These are phyloP conservation scores for Chascanopsetta lugubris DNA, from an alignment of 2,113 vertebrate genomes.

Conservation along the genomic window DNA sequence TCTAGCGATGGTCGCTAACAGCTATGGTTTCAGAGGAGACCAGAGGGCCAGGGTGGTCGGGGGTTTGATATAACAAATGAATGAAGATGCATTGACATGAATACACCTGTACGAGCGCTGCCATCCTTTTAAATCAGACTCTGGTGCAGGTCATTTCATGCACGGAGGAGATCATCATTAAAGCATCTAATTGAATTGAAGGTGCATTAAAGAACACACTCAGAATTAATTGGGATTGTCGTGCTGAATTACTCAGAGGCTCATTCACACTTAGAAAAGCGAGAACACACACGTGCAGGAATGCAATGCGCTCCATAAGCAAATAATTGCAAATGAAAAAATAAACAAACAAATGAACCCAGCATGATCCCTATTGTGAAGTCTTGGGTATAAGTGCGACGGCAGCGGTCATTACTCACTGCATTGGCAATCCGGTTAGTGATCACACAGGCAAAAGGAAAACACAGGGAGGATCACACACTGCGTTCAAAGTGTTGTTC, in stretches of 20 bases:
- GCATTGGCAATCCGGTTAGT: constrained; percentile 12
- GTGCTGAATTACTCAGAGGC: neutral
- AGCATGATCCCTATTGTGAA: constrained; percentile 5
- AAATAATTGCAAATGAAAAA: constrained; percentile 13
- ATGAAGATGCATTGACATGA: neutral
- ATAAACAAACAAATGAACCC: no score
- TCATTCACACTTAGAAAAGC: neutral
- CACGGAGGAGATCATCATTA: constrained; percentile 13
- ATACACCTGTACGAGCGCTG: neutral
- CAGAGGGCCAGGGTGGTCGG: neutral
- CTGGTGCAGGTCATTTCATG: constrained; percentile 6
- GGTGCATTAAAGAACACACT: constrained; percentile 9
- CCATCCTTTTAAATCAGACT: neutral
- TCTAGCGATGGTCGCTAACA: neutral
- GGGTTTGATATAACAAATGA: neutral
- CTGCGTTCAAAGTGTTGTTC: constrained; percentile 8
- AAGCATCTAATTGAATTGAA: constrained; percentile 17
- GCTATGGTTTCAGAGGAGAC: neutral
- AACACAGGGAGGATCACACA: constrained; percentile 4
- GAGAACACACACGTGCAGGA: neutral
- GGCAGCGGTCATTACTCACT: constrained; percentile 30
- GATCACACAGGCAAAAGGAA: constrained; percentile 22
- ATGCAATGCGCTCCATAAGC: neutral
- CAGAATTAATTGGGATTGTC: neutral
- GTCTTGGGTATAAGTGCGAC: neutral